phyloP scores from a whole-genome alignment of 1,140 invertebrate genomes.

The Drosophila mauritiana region DNA sequence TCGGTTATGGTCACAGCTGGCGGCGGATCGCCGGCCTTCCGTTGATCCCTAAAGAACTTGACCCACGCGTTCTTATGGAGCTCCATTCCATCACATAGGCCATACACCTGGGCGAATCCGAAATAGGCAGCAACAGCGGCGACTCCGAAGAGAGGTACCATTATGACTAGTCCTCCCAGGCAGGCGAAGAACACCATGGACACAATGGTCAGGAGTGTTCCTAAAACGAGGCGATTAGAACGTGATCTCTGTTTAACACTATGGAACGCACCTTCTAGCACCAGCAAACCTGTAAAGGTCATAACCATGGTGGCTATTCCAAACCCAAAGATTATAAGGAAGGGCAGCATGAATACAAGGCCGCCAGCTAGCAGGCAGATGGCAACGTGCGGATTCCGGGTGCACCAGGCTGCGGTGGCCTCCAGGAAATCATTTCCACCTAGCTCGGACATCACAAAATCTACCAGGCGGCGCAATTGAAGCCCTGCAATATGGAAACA shows the following conservation, averaged over 20 bases:
- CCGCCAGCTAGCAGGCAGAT: conserved; percentile 60
- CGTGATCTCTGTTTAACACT: not conserved
- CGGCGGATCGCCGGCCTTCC: not conserved
- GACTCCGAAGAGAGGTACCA: conserved; percentile 55
- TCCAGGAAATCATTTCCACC: conserved; percentile 75
- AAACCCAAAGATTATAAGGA: conserved; percentile 73
- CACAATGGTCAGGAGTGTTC: conserved; percentile 72
- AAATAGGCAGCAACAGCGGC: conserved; percentile 65
- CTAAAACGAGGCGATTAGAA: conserved; percentile 20
- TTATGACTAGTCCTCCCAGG: conserved; percentile 59
- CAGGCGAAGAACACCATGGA: conserved; percentile 71
- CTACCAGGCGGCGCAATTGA: conserved; percentile 27
- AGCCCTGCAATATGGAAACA: conserved; percentile 40
- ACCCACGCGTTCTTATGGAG: conserved; percentile 25
- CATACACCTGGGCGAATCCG: conserved; percentile 65
- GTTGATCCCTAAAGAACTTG: conserved; percentile 24
- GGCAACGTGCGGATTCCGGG: conserved; percentile 68
- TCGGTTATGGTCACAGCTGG: not conserved
- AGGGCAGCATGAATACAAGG: conserved; percentile 64
- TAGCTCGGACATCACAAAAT: conserved; percentile 59
- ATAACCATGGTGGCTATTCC: conserved; percentile 72
- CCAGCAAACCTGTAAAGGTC: conserved; percentile 76
- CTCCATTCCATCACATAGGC: conserved; percentile 44
- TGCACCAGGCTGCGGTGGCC: conserved; percentile 46
- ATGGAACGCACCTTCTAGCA: conserved; percentile 69